Evolutionary conservation across 2,113 vertebrate genomes (phyloP), one percentile per base, ranked within the genome.

Genomic region (Pagrus major): DNA sequence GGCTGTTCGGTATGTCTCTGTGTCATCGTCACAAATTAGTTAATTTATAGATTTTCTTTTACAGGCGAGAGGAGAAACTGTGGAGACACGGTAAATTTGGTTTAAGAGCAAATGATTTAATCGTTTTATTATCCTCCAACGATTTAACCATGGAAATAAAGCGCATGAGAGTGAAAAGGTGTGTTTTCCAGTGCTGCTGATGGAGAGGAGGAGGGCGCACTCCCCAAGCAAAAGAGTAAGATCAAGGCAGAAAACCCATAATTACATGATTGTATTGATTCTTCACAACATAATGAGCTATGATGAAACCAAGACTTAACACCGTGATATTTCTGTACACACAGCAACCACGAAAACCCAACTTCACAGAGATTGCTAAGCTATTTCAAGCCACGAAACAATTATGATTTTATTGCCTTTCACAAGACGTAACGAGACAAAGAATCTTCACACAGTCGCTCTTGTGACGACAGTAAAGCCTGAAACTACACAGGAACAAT

Each of bases 201-300:
- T 39, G 39, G 61, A 59, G 78, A 65, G 51, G 23, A 80, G 16
- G 74, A 47, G 20, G 23, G 16, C 21, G 15, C 10, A 37, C 37
- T 31, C 9, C 9, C n/a, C 52, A 12, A 29, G 55, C 42, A 42
- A 73, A 66, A 71, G 16, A n/a, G 8, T 29, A 12, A 14, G 67
- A 55, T 55, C n/a, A 55, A 39, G 33, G 47, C 65, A 51, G 37
- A 47, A 47, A 66, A 76, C 51, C 16, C 35, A 25, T 71, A 71
- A 71, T 68, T 69, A 55, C 64, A 44, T 35, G 64, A 70, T 65
- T 74, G 60, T 65, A 81, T 74, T 83, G 64, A 86, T 78, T 81
- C 54, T 52, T 25, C 10, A 0, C 68, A 56, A 52, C 37, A 59
- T 78, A 74, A 78, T 65, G 61, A 81, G 78, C 58, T 27, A 1